Base-by-base conservation (phyloP, 2,797 vertebrate species). In the Chanos chanos region DNA sequence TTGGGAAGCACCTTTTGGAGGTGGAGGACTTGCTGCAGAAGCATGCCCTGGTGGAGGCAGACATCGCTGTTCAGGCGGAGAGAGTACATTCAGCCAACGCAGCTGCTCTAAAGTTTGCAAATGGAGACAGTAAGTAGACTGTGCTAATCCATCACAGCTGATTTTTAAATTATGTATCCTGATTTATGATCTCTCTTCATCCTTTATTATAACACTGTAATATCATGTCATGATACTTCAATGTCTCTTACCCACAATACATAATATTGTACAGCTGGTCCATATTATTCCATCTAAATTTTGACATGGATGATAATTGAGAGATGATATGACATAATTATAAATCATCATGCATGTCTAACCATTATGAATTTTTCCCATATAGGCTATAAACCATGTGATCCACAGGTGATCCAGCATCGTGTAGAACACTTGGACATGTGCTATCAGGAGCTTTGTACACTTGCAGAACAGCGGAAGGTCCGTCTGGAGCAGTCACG, bases 1-100 rank as follows among this genome's bases (percentile, higher is more conserved):
- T 90, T 10, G 96, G 97, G 52, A 99, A 99, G 79, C 96, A 99
- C 80, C 77, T 99, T 77, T 49, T 96, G 78, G 96, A 98, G 70
- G 96, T 91, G 0, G 97, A 99, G 55, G 94, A 99, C 79, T 81
- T 99, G 68, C 77, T 99, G 12, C 94, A 99, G 84, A 96, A 94
- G 74, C 97, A 99, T 44, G 85, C 85, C 28, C 70, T 99, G 75
- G 72, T 94, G 72, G 96, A 99, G 73, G 89, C 91, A 0, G 97
- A 99, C 82, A 93, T 99, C 6, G 87, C 89, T 3, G 72, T 94
- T 73, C 96, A 98, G 81, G 91, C 89, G 0, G 94, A 97, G 39
- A 91, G 95, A 78, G 92, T 94, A 0, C 89, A 80, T 31, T 84
- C 71, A 7, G 82, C 94, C 80, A 92, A 90, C 0, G 18, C 86